Evolutionary conservation across 1,140 invertebrate genomes (phyloP).

Genomic region (Galendromus occidentalis): DNA sequence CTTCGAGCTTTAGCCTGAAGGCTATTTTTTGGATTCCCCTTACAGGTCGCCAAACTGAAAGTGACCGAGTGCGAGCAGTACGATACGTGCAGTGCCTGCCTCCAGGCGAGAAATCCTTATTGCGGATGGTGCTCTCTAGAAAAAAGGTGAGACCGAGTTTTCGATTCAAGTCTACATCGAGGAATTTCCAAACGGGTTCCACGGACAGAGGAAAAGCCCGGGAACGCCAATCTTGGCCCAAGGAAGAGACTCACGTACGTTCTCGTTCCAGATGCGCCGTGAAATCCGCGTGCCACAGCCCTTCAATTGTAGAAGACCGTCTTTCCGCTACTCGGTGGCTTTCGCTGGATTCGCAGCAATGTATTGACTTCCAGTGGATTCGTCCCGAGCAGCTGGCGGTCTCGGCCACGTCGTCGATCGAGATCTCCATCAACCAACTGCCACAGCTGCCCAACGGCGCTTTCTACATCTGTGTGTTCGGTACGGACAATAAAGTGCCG

Average conservation of each 20-base stretch:
- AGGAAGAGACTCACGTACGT: neutral
- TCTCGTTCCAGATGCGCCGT: constrained; percentile 49
- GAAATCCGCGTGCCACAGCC: constrained; percentile 65
- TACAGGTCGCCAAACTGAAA: constrained; percentile 62
- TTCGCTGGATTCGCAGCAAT: constrained; percentile 71
- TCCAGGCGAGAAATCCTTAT: constrained; percentile 80
- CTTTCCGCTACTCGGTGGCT: constrained; percentile 74
- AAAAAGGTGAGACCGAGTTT: constrained; percentile 41
- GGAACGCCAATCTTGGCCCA: too few relatives aligned
- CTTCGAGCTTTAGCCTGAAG: neutral
- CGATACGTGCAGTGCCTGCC: constrained; percentile 66
- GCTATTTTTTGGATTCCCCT: constrained; percentile 18
- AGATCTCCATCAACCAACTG: constrained; percentile 64
- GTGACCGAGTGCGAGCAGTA: constrained; percentile 78
- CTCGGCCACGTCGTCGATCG: constrained; percentile 34
- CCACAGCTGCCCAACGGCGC: constrained; percentile 67
- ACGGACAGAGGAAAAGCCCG: too few relatives aligned
- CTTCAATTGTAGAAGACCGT: constrained; percentile 34
- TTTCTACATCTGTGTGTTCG: constrained; percentile 82
- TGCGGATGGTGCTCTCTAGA: constrained; percentile 96
- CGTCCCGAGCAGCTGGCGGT: constrained; percentile 55
- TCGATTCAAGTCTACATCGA: too few relatives aligned
- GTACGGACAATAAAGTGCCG: constrained; percentile 40
- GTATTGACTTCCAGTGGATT: constrained; percentile 85
- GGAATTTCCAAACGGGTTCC: too few relatives aligned